Evolutionary conservation across 2,888 invertebrate species (phyloP), one percentile per base, ranked within the genome.

Genomic region (Andrena dorsata): DNA sequence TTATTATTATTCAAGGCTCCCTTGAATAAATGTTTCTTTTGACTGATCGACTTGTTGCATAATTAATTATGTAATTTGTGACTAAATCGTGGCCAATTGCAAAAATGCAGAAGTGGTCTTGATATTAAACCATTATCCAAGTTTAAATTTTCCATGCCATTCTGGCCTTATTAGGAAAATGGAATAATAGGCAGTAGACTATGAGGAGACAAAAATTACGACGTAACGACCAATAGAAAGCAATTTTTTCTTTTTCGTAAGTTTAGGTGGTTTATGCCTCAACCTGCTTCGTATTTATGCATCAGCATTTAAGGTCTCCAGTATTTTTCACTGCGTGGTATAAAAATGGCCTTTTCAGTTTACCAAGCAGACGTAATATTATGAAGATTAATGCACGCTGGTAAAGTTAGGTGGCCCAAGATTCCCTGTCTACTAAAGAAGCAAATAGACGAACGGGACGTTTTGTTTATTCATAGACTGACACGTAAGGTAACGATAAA

Each of bases 371-470:
- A 88, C 78, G 78, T 75, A 85, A 87, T 68, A 74, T 88, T 81
- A 88, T 86, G 85, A 88, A 88, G 89, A 88, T 88, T 88, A 88
- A 88, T 89, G 88, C 13, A n/a, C 76, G 47, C 64, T 65, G 58
- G 79, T 56, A 63, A 82, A 80, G 82, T 76, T 87, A 76, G 80
- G 74, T 68, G 63, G 77, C 61, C 64, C 71, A 65, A 75, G 66
- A 69, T 80, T 78, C 68, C 68, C 73, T 73, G 71, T 74, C 75
- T 49, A 69, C 69, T 80, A 64, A 68, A 77, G 58, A 32, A 47
- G 60, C 47, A 74, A 80, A 75, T 68, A 51, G 60, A 68, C 61
- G 60, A 47, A 77, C 76, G 74, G 69, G 75, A 69, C 64, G 53
- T 53, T 71, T 79, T 64, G 49, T 79, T 70, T 58, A 58, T 35